Percentiles rank a stretch among this genome's conserved stretches.
These are phyloP conservation scores for Hylia prasina DNA, from an alignment of 2,113 vertebrate species.

Conservation along the genomic window DNA sequence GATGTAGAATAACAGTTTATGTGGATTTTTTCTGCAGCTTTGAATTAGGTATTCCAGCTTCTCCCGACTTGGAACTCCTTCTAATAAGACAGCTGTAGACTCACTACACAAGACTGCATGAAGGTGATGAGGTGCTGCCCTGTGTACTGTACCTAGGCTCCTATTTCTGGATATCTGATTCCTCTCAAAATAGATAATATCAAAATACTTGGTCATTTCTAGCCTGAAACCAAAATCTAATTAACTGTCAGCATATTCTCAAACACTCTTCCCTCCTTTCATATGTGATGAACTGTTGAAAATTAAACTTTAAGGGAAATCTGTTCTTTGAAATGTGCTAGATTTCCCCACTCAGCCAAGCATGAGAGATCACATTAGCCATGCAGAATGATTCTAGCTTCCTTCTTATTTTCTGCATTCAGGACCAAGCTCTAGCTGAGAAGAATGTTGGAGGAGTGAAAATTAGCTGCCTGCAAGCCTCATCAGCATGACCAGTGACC, in stretches of 20 bases:
- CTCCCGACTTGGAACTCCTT: neutral
- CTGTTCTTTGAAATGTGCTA: neutral
- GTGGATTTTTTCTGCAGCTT: neutral
- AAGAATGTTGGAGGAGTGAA: neutral
- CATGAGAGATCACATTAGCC: neutral
- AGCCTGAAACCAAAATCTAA: neutral
- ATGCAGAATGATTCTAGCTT: neutral
- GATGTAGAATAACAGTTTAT: no score
- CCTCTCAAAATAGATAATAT: neutral
- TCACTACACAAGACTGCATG: neutral
- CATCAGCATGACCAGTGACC: neutral
- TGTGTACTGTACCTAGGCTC: neutral
- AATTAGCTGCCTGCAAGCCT: neutral
- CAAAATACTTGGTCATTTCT: neutral
- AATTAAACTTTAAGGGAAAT: neutral
- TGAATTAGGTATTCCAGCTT: neutral
- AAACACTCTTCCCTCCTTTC: neutral
- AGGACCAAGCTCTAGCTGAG: neutral
- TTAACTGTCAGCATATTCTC: neutral
- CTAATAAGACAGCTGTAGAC: neutral
- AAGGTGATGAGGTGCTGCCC: neutral
- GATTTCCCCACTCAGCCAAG: neutral
- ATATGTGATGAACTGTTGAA: neutral
- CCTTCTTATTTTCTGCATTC: neutral
- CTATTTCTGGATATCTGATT: neutral